These are phyloP conservation scores for Chrosomus eos DNA, from an alignment of 2,797 vertebrate genomes.

Conservation along the genomic window DNA sequence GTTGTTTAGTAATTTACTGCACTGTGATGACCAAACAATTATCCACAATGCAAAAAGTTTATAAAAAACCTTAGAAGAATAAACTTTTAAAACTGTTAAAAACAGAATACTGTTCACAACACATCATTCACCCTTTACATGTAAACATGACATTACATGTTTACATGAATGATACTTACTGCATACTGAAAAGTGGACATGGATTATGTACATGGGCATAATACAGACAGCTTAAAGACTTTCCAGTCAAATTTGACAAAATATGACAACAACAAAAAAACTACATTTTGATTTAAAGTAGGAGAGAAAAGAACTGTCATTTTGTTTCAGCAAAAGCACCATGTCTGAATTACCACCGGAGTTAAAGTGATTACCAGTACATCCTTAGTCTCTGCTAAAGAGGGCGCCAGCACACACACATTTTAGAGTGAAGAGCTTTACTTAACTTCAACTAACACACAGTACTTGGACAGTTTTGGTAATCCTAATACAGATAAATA, in stretches of 20 bases:
- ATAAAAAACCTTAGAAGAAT: background rate
- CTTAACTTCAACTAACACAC: slow-evolving; percentile 8
- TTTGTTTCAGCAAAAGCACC: no score
- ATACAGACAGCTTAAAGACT: background rate
- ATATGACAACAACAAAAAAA: background rate
- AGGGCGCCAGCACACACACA: background rate
- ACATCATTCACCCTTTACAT: background rate
- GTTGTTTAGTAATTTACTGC: background rate
- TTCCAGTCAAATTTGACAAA: background rate
- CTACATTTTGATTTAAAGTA: slow-evolving; percentile 26
- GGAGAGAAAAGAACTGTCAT: slow-evolving; percentile 5
- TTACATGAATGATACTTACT: background rate
- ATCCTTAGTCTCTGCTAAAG: background rate
- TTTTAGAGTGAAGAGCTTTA: background rate
- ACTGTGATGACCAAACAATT: background rate
- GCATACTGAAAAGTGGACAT: background rate
- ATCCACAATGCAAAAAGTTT: background rate
- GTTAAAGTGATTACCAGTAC: background rate
- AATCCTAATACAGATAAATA: slow-evolving; percentile 20
- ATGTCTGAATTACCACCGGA: background rate
- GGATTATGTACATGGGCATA: background rate
- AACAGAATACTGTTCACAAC: background rate
- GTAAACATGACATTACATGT: background rate
- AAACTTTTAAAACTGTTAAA: background rate
- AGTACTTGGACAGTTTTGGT: slow-evolving; percentile 38